Evolutionary conservation across 2,888 invertebrate genomes (phyloP), one percentile per base, ranked within the genome.

Genomic region (Pinctada fucata): DNA sequence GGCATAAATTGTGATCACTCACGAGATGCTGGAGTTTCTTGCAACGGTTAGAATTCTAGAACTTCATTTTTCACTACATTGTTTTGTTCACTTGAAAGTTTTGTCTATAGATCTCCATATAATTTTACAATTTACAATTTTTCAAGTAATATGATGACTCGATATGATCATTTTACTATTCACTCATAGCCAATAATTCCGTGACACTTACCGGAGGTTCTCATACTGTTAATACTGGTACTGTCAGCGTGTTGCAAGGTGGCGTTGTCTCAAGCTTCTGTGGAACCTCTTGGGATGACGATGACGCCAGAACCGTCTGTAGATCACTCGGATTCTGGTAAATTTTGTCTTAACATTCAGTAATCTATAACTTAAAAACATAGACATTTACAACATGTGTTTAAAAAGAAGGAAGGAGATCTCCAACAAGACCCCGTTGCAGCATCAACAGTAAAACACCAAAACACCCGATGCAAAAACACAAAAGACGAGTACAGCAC

Each of bases 1-100:
- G 83, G 84, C 10, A 75, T 84, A 2, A 82, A 83, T 66, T 85
- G 85, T 81, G 85, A 85, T 50, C 85, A 85, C 69, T 66, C 79
- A 8, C 72, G 79, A 8, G 85, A 85, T 70, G 85, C 84, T 10
- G 85, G 85, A 3, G 82, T 84, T 1, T 70, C 80, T 0, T 85
- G 85, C 75, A 49, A 72, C 8, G 77, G 85, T 85, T 78, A 74
- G 78, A 31, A 47, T 13, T 52, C 4, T 69, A 8, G 8, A 2
- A 45, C 48, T 10, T 13, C 45, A 8, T 69, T 16, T 2, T 71
- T 16, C 3, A 3, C 8, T 69, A 69, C 3, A 13, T 48, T 69
- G 3, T 68, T 5, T 74, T 16, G 16, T 13, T 31, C 3, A 47
- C 13, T 66, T n/a, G 16, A 8, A n/a, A 10, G 10, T 66, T 66